phyloP scores from a whole-genome alignment of 1,140 invertebrate species.

The Akabosia matsudoensis region DNA sequence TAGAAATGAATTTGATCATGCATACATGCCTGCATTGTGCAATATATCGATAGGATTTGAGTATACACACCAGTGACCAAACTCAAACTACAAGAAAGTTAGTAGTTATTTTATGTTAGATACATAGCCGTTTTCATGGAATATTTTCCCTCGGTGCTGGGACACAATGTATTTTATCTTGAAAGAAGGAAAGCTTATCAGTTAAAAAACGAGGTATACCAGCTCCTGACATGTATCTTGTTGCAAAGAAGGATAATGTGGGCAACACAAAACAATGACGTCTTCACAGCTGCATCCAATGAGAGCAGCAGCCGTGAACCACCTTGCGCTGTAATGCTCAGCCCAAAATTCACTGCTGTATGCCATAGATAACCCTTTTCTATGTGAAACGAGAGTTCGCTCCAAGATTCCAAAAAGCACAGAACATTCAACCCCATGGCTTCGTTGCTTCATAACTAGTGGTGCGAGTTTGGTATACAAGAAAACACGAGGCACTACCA shows the following conservation, averaged over 20 bases:
- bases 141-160: background rate
- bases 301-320: constrained; percentile 13
- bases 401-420: constrained; percentile 24
- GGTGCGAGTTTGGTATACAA: no score
- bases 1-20: no score
- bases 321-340: constrained; percentile 32
- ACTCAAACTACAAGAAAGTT: no score
- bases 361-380: background rate
- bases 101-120: no score
- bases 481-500: no score
- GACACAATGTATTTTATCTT: no score
- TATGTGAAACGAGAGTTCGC: background rate
- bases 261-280: constrained; percentile 25
- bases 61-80: no score
- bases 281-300: constrained; percentile 41
- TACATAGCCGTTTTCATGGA: background rate
- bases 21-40: no score
- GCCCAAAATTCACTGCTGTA: background rate
- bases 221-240: background rate
- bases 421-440: background rate
- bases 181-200: no score
- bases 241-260: background rate
- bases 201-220: background rate
- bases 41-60: no score
- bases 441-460: no score